Evolutionary conservation across 92 coral and sea anemone genomes (phyloP), one percentile per base, ranked within the genome.

Genomic region (Umimayanthus kanabou): DNA sequence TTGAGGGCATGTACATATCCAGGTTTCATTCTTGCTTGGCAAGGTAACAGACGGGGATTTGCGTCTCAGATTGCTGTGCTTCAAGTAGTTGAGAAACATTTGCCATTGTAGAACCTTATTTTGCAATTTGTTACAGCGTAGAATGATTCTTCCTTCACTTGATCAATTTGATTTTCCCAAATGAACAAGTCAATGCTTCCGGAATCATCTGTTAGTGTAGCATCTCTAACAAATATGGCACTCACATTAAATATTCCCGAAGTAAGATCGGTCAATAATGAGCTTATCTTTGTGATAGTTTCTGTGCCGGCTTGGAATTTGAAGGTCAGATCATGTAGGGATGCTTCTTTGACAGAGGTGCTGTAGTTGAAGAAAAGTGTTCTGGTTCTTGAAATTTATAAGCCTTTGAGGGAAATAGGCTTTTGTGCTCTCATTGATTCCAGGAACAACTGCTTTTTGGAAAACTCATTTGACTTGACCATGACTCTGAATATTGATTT

Each of bases 1-100:
- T 80, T 80, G 67, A 57, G 85, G 85, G 67, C 85, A 81, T 33
- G 1, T 33, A 81, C 85, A 81, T 45, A 81, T 81, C 37, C 45
- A 37, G 85, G n/a, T 81, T 57, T 81, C 69, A 66, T 39, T 70
- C 75, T 37, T 72, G 61, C 26, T 57, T 81, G 28, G 85, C 69
- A 49, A 23, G 23, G 65, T 7, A 81, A 81, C 71, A 26, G 85
- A 81, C 25, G 85, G 37, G 61, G 23, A 49, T 81, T 37, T 81
- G 70, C 77, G 47, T 66, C 69, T 37, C 72, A 39, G 45, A 81
- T 37, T n/a, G 80, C 39, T 29, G 80, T 75, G 80, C 33, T 29
- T 81, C 39, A 28, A 57, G 85, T 81, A 39, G 77, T 81, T 29
- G 77, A n/a, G 23, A 50, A 69, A 37, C 85, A 81, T 55, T 81